Conservation (phyloP, 2,113 vertebrate genomes). For the Rhinichthys klamathensis region DNA sequence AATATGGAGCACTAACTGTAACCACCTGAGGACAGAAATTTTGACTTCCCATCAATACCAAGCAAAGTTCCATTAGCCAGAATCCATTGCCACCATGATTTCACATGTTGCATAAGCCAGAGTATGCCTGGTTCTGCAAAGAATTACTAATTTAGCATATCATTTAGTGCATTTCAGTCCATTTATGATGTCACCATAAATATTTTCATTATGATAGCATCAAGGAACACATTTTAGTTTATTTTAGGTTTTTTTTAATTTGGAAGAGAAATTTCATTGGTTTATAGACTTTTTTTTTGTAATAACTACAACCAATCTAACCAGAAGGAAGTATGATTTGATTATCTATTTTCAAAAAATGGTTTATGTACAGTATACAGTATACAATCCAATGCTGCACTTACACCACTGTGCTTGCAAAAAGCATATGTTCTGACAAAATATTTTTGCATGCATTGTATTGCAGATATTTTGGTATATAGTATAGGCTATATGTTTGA, state of each 20-base stretch:
- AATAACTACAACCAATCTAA: neutral
- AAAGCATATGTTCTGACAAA: too few species aligned
- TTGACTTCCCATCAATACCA: conserved; percentile 19
- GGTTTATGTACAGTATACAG: conserved; percentile 36
- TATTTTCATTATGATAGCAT: too few species aligned
- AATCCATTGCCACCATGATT: neutral
- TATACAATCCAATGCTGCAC: too few species aligned
- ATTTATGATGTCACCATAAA: neutral
- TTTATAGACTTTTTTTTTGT: neutral
- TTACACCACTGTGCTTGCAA: too few species aligned
- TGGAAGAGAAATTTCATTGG: too few species aligned
- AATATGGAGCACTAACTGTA: conserved; percentile 36
- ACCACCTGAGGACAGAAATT: conserved; percentile 21
- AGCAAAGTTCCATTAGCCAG: neutral
- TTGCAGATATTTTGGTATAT: too few species aligned
- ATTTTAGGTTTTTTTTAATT: neutral
- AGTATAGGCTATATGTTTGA: too few species aligned
- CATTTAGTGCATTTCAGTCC: neutral
- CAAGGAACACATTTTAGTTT: neutral
- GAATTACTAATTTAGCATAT: neutral
- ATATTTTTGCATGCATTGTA: too few species aligned
- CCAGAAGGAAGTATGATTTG: neutral
- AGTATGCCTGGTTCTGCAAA: neutral
- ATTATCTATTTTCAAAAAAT: conserved; percentile 48
- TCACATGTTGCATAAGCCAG: neutral